Base-by-base conservation (phyloP, 2,113 vertebrate genomes). In the Struthio camelus region DNA sequence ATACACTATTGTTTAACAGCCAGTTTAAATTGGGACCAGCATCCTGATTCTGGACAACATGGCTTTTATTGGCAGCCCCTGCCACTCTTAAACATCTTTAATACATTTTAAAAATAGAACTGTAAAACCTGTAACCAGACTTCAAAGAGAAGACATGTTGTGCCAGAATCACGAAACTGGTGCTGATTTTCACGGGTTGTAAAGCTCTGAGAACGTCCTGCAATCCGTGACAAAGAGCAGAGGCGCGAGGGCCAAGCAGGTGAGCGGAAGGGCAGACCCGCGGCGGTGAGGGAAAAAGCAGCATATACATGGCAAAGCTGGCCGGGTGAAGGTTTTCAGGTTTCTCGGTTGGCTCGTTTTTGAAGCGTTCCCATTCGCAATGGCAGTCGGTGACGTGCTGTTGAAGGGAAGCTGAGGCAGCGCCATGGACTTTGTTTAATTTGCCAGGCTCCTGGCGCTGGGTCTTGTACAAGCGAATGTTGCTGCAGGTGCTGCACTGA, bases 61-160 rank as follows among this genome's bases (percentile, higher is more conserved):
- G 4, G 94, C 65, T 98, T 98, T 98, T 98, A 98, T 98, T 98
- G 97, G 98, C 98, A 98, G 95, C 97, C 97, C 97, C 98, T 98
- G 98, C 98, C 97, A 98, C 98, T 64, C 98, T 98, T 98, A 98
- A 98, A 98, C 97, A 98, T 98, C 98, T 98, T 98, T 98, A 98
- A 98, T 98, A 98, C 97, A 98, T 98, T 98, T 98, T 98, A 97
- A 98, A 98, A 98, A 98, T 98, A 98, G 97, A 98, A 98, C 97
- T 97, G 98, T 98, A 98, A 98, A 98, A 84, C 84, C 97, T 97
- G 97, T 94, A 96, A 97, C 89, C 96, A 98, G 98, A 98, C 98
- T 97, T 98, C 98, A 98, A 98, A 98, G 98, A 4, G 7, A 96
- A 97, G 96, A 95, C 97, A 94, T 97, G 96, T 97, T 95, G 97